A percentile compares a stretch with the other conserved stretches of the same genome.
Conservation (phyloP, 2,797 vertebrate species). For the Threskiornis aethiopicus region DNA sequence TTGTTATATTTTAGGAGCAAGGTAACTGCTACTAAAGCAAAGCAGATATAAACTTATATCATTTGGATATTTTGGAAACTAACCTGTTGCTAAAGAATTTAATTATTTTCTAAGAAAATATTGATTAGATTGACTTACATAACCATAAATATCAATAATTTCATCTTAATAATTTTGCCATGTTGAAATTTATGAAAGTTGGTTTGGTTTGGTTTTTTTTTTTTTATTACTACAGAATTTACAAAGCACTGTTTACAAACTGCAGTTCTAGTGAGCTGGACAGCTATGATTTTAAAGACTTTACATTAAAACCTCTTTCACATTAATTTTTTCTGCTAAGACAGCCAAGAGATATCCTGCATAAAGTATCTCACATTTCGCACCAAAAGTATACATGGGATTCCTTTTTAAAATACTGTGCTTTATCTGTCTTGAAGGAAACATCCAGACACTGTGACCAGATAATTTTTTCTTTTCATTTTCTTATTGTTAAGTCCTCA, state of each 20-base stretch:
- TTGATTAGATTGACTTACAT: neutral
- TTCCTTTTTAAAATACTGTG: neutral
- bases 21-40: neutral
- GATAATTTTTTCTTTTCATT: neutral
- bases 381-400: accelerated
- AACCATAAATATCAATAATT: neutral
- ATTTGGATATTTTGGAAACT: neutral
- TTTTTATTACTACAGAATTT: neutral
- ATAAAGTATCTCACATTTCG: neutral
- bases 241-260: neutral
- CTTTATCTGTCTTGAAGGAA: neutral
- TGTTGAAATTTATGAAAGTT: neutral
- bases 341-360: neutral
- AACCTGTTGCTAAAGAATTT: neutral
- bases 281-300: neutral
- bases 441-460: neutral
- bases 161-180: neutral
- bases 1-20: neutral
- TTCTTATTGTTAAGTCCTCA: neutral
- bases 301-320: neutral
- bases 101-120: neutral
- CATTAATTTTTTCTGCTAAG: neutral
- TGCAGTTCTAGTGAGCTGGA: neutral
- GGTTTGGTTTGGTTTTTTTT: neutral
- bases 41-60: neutral